These are phyloP conservation scores for Caerostris extrusa DNA, from an alignment of 1,140 invertebrate genomes.

Conservation along the genomic window DNA sequence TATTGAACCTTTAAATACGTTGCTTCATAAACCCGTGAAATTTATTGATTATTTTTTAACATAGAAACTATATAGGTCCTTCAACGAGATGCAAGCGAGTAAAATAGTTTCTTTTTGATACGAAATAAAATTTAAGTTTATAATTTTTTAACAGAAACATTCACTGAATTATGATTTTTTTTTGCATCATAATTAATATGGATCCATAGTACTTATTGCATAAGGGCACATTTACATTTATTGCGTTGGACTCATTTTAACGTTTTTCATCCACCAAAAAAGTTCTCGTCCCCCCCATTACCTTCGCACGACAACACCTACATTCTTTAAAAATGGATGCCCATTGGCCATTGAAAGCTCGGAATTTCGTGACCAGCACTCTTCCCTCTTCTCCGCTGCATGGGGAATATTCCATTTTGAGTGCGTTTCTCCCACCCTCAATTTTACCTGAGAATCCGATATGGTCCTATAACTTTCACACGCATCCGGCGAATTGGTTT, in stretches of 20 bases:
- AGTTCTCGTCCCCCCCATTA: background rate
- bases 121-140: no score
- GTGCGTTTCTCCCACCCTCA: background rate
- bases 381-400: background rate
- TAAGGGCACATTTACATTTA: no score
- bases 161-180: no score
- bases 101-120: no score
- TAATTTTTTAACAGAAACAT: no score
- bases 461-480: slow-evolving; percentile 54
- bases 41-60: no score
- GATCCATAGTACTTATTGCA: no score
- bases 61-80: no score
- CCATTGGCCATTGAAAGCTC: slow-evolving; percentile 23
- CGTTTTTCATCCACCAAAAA: background rate
- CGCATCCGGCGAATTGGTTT: slow-evolving; percentile 52
- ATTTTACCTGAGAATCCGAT: slow-evolving; percentile 37
- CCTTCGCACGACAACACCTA: background rate
- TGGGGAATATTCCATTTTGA: slow-evolving; percentile 24
- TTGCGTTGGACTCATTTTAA: background rate
- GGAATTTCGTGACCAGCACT: slow-evolving; percentile 48
- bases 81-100: no score
- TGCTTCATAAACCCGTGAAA: no score
- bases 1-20: no score
- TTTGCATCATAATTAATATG: no score
- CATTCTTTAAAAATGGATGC: slow-evolving; percentile 54